Evolutionary conservation across 2,888 invertebrate genomes (phyloP).

Genomic region (Theodoxus fluviatilis): DNA sequence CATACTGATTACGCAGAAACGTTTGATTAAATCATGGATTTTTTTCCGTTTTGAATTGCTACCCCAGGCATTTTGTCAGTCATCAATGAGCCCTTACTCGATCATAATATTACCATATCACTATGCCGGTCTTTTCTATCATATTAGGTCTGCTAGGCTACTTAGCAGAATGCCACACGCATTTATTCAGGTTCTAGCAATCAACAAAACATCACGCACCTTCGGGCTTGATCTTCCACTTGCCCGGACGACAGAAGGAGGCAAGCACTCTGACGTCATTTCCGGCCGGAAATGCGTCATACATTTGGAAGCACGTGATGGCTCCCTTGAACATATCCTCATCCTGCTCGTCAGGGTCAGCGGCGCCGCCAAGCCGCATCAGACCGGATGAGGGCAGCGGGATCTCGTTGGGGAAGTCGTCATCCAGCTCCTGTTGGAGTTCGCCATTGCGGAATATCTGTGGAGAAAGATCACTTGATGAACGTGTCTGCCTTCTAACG

Average conservation of each 20-base stretch:
- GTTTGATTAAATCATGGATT: no score
- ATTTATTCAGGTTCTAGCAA: no score
- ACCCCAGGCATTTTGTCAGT: no score
- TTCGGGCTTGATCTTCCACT: conserved; percentile 36
- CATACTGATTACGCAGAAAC: no score
- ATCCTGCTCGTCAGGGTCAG: conserved; percentile 28
- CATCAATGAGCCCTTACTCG: no score
- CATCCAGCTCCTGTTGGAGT: conserved; percentile 36
- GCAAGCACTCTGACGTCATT: conserved; percentile 29
- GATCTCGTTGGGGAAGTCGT: conserved; percentile 42
- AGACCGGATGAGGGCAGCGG: conserved; percentile 35
- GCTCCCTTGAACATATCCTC: conserved; percentile 36
- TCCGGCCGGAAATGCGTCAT: conserved; percentile 25
- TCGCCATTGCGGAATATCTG: conserved; percentile 36
- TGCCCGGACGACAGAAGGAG: conserved; percentile 32
- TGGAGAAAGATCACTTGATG: background rate
- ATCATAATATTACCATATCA: no score
- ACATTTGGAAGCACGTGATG: conserved; percentile 41
- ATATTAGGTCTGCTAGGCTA: no score
- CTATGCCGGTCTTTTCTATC: no score
- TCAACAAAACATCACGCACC: conserved; percentile 29
- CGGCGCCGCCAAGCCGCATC: conserved; percentile 33
- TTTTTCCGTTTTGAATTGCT: no score
- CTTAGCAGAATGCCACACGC: no score
- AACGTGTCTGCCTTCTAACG: no score